phyloP scores from a whole-genome alignment of 2,888 invertebrate genomes.

The Calameuta idolon region DNA sequence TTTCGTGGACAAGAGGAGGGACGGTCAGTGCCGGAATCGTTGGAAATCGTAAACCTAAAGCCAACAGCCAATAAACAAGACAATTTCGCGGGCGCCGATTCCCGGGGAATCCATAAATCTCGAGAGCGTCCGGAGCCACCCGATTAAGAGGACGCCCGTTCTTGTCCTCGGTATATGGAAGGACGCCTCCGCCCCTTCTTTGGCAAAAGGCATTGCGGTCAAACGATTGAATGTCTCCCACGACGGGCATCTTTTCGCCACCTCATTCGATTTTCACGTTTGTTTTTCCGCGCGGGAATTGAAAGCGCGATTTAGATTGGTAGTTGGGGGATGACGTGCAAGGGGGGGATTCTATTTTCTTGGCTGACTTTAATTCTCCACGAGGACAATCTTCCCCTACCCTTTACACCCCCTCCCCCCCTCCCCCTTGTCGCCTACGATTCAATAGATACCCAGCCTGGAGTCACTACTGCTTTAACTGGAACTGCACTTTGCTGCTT shows the following conservation, averaged over 20 bases:
- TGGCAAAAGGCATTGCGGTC: constrained; percentile 45
- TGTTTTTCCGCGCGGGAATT: constrained; percentile 50
- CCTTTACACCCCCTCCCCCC: constrained; percentile 29
- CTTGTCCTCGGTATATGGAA: constrained; percentile 30
- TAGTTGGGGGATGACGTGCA: constrained; percentile 22
- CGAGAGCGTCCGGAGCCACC: constrained; percentile 25
- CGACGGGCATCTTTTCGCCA: constrained; percentile 58
- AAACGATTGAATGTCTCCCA: constrained; percentile 66
- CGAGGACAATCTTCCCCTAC: constrained; percentile 11
- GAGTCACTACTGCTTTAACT: background rate
- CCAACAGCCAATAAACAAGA: constrained; percentile 61
- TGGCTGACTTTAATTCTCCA: background rate
- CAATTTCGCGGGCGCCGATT: constrained; percentile 58
- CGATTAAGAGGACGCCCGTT: constrained; percentile 47
- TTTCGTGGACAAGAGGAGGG: background rate
- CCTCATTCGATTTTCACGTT: constrained; percentile 8
- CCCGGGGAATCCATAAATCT: constrained; percentile 65
- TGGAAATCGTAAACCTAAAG: constrained; percentile 38
- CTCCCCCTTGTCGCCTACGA: background rate
- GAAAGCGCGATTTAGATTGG: constrained; percentile 59
- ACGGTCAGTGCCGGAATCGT: constrained; percentile 15
- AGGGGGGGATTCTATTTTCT: background rate
- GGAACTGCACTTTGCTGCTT: background rate
- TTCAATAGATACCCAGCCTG: background rate
- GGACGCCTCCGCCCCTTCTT: constrained; percentile 33